phyloP scores from a whole-genome alignment of 2,797 vertebrate species.

The Coranthus polyacanthus region DNA sequence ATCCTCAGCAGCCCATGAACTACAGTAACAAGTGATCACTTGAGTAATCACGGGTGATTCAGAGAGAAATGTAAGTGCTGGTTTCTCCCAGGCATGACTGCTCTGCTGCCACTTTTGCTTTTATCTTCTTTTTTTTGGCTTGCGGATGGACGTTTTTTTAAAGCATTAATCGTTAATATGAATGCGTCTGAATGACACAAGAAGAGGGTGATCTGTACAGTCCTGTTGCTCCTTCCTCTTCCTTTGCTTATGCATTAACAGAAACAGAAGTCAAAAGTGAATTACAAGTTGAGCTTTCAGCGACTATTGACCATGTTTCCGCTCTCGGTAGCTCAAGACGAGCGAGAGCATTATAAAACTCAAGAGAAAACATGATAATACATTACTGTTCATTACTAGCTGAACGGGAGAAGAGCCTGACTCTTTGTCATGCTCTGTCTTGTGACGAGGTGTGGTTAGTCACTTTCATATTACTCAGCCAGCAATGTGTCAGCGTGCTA shows the following conservation, averaged over 20 bases:
- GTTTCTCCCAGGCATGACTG: slow-evolving; percentile 70
- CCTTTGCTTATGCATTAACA: slow-evolving; percentile 12
- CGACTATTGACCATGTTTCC: slow-evolving; percentile 9
- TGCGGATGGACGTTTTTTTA: slow-evolving; percentile 23
- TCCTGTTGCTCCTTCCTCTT: slow-evolving; percentile 8
- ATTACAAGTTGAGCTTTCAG: background rate
- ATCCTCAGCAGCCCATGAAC: slow-evolving; percentile 67
- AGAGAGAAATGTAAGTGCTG: slow-evolving; percentile 81
- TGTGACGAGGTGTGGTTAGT: slow-evolving; percentile 78
- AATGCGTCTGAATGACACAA: slow-evolving; percentile 24
- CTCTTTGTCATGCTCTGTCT: slow-evolving; percentile 62
- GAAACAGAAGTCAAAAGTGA: slow-evolving; percentile 9
- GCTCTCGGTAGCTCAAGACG: slow-evolving; percentile 3
- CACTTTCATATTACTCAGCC: slow-evolving; percentile 67
- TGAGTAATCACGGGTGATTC: slow-evolving; percentile 80
- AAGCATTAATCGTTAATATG: slow-evolving; percentile 27
- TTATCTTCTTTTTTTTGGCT: slow-evolving; percentile 38
- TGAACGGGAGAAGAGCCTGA: slow-evolving; percentile 33
- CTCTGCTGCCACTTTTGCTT: slow-evolving; percentile 57
- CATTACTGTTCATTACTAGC: background rate
- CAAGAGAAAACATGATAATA: slow-evolving; percentile 2
- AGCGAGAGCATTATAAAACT: background rate
- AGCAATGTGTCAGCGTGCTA: slow-evolving; percentile 58
- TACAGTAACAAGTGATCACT: slow-evolving; percentile 78
- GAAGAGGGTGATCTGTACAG: background rate